Conservation (phyloP, 2,113 vertebrate genomes). For the Progne subis region DNA sequence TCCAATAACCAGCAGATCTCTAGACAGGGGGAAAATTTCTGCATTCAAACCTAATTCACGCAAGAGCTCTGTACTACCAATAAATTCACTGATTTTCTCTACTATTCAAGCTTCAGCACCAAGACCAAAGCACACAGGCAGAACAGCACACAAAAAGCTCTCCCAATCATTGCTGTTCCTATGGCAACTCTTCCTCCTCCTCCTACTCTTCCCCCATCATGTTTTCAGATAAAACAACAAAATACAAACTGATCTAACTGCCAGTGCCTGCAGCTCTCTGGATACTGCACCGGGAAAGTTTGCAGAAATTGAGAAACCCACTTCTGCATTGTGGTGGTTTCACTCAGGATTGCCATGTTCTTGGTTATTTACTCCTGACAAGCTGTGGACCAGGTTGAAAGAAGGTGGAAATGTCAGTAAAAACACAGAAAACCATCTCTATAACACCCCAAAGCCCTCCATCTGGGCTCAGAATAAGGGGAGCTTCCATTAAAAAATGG, state of each 20-base stretch:
- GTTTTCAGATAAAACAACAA: constrained; percentile 54
- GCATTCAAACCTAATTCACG: background rate
- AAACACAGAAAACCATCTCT: background rate
- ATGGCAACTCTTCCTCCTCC: constrained; percentile 63
- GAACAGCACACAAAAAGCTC: constrained; percentile 23
- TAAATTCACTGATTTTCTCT: background rate
- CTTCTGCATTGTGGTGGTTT: background rate
- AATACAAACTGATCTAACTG: constrained; percentile 25
- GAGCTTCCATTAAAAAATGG: background rate
- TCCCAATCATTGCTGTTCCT: constrained; percentile 41
- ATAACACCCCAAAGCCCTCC: background rate
- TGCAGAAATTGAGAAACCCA: background rate
- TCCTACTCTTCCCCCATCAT: constrained; percentile 24
- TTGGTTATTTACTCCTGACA: background rate
- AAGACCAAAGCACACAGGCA: background rate
- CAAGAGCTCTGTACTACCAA: background rate
- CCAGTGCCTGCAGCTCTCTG: background rate
- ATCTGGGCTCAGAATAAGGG: background rate
- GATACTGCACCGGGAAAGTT: background rate
- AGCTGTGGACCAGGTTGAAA: background rate
- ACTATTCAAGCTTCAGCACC: background rate
- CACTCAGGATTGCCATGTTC: background rate
- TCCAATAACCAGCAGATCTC: background rate
- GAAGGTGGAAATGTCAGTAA: background rate
- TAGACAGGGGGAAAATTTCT: background rate